These are phyloP conservation scores for Drosophila mimetica DNA, from an alignment of 2,888 invertebrate species.

Conservation along the genomic window DNA sequence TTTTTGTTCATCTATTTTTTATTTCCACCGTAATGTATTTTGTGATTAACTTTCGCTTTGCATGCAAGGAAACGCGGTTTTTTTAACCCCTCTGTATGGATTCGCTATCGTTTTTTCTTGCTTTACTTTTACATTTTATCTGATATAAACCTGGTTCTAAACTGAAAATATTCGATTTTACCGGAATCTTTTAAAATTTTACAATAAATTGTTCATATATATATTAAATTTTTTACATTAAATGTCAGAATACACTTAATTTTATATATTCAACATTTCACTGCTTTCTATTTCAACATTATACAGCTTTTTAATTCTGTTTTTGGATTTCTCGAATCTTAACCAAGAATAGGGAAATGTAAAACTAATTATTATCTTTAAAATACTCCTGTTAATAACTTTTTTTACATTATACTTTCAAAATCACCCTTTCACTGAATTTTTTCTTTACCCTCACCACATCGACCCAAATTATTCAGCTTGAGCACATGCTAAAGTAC, in stretches of 20 bases:
- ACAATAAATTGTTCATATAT: no score
- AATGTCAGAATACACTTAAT: not conserved
- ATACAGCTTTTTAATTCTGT: no score
- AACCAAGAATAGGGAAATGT: no score
- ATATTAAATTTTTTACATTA: not conserved
- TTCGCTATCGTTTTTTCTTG: not conserved
- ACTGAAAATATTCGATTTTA: not conserved
- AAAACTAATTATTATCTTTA: not conserved
- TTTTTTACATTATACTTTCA: not conserved
- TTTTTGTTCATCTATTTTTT: conserved; percentile 58
- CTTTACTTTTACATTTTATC: not conserved
- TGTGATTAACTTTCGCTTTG: conserved; percentile 81
- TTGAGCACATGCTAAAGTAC: conserved; percentile 83
- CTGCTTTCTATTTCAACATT: no score
- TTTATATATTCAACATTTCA: no score
- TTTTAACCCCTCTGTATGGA: conserved; percentile 44
- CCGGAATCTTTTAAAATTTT: not conserved
- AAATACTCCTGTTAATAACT: not conserved
- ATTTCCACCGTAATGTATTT: conserved; percentile 68
- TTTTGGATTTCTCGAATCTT: no score
- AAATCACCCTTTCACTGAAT: conserved; percentile 60
- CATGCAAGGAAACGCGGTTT: conserved; percentile 71
- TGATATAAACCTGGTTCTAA: not conserved
- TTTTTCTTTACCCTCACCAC: conserved; percentile 48
- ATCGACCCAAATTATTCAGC: conserved; percentile 78